Base-by-base conservation (phyloP, 2,888 invertebrate genomes). In the Colletes collaris region DNA sequence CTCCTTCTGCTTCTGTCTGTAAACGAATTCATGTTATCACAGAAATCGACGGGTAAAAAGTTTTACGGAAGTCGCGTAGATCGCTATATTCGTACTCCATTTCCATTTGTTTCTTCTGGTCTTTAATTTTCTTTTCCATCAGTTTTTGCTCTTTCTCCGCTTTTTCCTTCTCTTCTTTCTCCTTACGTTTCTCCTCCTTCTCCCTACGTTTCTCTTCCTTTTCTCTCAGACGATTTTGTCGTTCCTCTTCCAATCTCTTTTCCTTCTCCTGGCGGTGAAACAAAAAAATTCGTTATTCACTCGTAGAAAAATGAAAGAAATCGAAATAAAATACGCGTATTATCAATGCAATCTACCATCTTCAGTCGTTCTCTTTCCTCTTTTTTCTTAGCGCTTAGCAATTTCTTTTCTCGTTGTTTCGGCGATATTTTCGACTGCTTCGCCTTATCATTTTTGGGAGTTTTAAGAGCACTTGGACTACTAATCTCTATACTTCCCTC, bases 301-400 rank as follows among this genome's bases (percentile, higher is more conserved):
- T n/a, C 16, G 16, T 64, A 50, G 4, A 46, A 2, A n/a, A 27
- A 46, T 1, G 16, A 16, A 8, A 3, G 53, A 11, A 19, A 35
- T 37, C 6, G 3, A 44, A n/a, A 16, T 63, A 56, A 44, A 59
- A 77, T 67, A 92, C 69, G 92, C 93, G 4, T 8, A 46, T n/a
- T 40, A 53, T n/a, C 27, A 55, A 4, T 27, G 3, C 13, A 50
- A 63, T 50, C 87, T 93, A 94, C 92, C 90, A 91, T 92, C 94
- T 89, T 94, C 93, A 90, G 82, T 86, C 93, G 94, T 81, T 94
- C 94, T 71, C 93, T 93, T 86, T 95, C 95, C 84, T 95, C 95
- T 56, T 92, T 94, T 89, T 94, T 95, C 87, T 95, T 95, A 6
- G 94, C 94, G 16, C 93, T 94, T 89, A 95, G 95, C 60, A 94